Evolutionary conservation across 1,140 invertebrate species (phyloP).

Genomic region (Cyclargus thomasi): DNA sequence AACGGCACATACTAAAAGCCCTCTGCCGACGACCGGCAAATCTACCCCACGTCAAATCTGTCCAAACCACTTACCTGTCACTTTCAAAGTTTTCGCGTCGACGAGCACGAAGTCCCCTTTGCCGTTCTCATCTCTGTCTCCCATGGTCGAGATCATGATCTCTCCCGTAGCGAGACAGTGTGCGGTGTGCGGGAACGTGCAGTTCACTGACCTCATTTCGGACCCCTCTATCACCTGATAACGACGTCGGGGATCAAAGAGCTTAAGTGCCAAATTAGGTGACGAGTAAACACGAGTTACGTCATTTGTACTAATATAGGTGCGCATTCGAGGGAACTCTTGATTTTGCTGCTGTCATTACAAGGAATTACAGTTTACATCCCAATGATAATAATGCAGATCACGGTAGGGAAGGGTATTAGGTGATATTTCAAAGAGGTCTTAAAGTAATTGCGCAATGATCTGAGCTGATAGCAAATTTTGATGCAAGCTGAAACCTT

Average conservation of each 20-base stretch:
- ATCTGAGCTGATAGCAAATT: no score
- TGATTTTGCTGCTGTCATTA: no score
- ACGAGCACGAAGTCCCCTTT: constrained; percentile 93
- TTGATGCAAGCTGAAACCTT: no score
- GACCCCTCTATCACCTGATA: constrained; percentile 81
- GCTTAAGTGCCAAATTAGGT: constrained; percentile 13
- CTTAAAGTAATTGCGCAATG: no score
- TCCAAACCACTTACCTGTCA: constrained; percentile 76
- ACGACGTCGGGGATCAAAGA: constrained; percentile 40
- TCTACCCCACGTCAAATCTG: constrained; percentile 24
- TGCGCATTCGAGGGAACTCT: not conserved
- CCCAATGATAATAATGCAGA: no score
- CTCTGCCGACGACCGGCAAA: constrained; percentile 9
- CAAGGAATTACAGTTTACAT: no score
- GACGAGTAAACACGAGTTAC: not conserved
- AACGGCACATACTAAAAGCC: no score
- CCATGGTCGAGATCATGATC: constrained; percentile 96
- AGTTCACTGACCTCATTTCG: constrained; percentile 84
- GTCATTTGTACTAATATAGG: not conserved
- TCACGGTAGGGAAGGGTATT: no score
- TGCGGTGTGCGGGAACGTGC: constrained; percentile 91
- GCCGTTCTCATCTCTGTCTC: constrained; percentile 86
- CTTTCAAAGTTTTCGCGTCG: constrained; percentile 86
- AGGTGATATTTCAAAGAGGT: no score
- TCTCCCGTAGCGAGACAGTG: constrained; percentile 95